Conservation (phyloP, 2,888 invertebrate genomes). For the Plemyria rubiginata region DNA sequence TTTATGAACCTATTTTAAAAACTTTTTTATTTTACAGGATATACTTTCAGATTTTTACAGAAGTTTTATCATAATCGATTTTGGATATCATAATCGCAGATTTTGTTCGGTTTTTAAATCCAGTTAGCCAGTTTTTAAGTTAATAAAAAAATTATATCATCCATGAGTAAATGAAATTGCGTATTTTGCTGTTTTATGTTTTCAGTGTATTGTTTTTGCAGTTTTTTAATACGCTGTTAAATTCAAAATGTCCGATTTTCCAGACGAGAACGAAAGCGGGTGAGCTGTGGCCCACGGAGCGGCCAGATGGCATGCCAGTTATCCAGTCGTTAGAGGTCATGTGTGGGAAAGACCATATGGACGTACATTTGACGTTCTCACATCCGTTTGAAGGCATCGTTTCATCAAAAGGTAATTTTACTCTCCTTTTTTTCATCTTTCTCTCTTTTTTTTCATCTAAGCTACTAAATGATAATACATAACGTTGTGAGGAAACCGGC, state of each 20-base stretch:
- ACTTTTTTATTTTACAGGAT: too few species aligned
- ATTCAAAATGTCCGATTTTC: slow-evolving; percentile 35
- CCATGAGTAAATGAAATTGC: too few species aligned
- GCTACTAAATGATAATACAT: background rate
- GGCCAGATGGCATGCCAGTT: slow-evolving; percentile 95
- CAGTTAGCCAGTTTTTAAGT: too few species aligned
- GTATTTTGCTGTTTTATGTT: too few species aligned
- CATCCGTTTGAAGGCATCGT: slow-evolving; percentile 97
- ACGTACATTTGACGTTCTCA: slow-evolving; percentile 95
- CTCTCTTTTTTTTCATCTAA: background rate
- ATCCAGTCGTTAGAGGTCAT: slow-evolving; percentile 96
- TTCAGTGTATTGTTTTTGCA: too few species aligned
- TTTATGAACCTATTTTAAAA: too few species aligned
- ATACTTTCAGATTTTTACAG: too few species aligned
- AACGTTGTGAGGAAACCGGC: too few species aligned
- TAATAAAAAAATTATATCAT: too few species aligned
- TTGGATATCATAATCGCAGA: too few species aligned
- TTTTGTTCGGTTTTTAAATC: too few species aligned
- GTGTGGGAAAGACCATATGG: slow-evolving; percentile 98
- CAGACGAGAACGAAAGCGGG: slow-evolving; percentile 83
- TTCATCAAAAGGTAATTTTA: slow-evolving; percentile 90
- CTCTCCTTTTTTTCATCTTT: background rate
- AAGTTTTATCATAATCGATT: too few species aligned
- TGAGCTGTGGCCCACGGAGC: slow-evolving; percentile 94
- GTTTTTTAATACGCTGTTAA: background rate